Base-by-base conservation (phyloP, 1,140 invertebrate species). In the Hypothenemus hampei region DNA sequence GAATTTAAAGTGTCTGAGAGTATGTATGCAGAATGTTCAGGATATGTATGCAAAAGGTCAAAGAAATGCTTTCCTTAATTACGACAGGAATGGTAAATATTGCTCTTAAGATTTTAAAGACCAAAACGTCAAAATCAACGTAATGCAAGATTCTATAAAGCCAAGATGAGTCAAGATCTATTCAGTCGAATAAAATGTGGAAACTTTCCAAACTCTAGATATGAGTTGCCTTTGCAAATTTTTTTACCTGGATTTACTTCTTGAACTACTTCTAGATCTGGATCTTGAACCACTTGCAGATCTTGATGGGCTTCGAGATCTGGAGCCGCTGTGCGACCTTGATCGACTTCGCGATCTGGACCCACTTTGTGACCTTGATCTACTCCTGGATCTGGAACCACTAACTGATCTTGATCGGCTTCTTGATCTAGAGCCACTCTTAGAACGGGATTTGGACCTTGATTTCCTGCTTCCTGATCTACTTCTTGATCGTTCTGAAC, bases 341-440 rank as follows among this genome's bases (percentile, higher is more conserved):
- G 72, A 74, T 54, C 3, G 55, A 37, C 72, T 72, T 40, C 72
- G 63, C 11, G 67, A 69, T 24, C 65, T 41, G n/a, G 67, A 71
- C 24, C 58, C 23, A 72, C 60, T 60, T 31, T 43, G 33, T 8
- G 58, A 60, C 41, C 41, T 58, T 15, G 56, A 58, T 22, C 19
- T 11, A 29, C 37, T 51, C 29, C 45, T 58, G 13, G 59, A 58
- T 57, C 58, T 51, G 2, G 65, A 68, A 36, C 57, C 68, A 68
- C 4, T 46, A 16, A 22, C 36, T 2, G 50, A 54, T 23, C 53
- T 39, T 19, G 69, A 69, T 53, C 62, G 24, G 51, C 62, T 64
- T 50, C 61, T 58, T 4, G 64, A 67, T 47, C 59, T 59, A 11
- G 64, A 69, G 6, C 60, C 31, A 23, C 41, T 49, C 24, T n/a